Evolutionary conservation across 1,140 invertebrate species (phyloP).

Genomic region (Ectropis grisescens): DNA sequence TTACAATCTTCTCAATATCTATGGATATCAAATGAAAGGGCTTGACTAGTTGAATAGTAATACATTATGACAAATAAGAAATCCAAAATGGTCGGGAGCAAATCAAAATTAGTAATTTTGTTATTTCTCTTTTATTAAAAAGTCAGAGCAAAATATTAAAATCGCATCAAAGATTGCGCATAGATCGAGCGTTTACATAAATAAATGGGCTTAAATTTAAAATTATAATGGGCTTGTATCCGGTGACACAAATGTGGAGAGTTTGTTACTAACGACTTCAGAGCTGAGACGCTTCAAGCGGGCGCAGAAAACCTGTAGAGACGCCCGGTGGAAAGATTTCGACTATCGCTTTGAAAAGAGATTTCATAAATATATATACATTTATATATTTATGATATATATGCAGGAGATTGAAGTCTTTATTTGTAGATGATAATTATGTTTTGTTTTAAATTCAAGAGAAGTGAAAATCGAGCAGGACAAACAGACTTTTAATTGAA

Average conservation of each 20-base stretch:
- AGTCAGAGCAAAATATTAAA: too few species aligned
- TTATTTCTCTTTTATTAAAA: too few species aligned
- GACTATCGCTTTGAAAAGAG: background rate
- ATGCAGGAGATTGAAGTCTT: background rate
- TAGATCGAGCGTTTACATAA: conserved; percentile 55
- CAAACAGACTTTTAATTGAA: too few species aligned
- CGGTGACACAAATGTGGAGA: conserved; percentile 69
- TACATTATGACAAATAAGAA: too few species aligned
- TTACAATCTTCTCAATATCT: too few species aligned
- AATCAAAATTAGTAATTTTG: too few species aligned
- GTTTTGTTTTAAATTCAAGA: background rate
- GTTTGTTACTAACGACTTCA: conserved; percentile 69
- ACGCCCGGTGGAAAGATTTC: too few species aligned
- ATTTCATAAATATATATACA: background rate
- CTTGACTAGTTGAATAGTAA: too few species aligned
- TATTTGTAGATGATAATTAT: background rate
- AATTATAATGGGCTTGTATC: conserved; percentile 69
- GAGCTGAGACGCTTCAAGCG: conserved; percentile 40
- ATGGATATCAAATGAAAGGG: too few species aligned
- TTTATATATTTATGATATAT: background rate
- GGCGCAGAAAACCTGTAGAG: conserved; percentile 28
- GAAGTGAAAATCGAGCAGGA: too few species aligned
- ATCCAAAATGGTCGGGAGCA: too few species aligned
- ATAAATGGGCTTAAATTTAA: conserved; percentile 67
- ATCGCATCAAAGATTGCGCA: conserved; percentile 49